Base-by-base conservation (phyloP, 1,140 invertebrate genomes). In the Zaprionus gabonicus region DNA sequence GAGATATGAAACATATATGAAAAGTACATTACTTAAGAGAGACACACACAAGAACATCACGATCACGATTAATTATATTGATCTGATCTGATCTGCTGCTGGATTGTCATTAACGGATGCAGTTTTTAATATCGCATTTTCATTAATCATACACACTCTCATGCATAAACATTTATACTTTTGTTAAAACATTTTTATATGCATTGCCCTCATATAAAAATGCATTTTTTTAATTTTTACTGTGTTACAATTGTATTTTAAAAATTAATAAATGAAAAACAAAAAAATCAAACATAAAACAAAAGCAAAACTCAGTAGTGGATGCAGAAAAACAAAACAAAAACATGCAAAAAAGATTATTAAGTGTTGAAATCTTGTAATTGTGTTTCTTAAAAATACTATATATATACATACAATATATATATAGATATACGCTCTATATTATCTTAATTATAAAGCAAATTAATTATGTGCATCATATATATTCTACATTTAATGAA, bases 241-340 rank as follows among this genome's bases (percentile, higher is more conserved):
- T 88, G 70, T 86, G 84, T 86, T 86, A 84, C 71, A 58, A 71
- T 80, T 86, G 82, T 82, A 83, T 82, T 83, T 80, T 76, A 76
- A 76, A 76, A 76, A 71, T 71, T 64, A 71, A 76, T 70, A 75
- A 75, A 75, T 59, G 28, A 53, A 87, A 82, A 38, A 79, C 63
- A 59, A 68, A 70, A 36, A 76, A 46, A 17, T 46, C 72, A 75
- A 74, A 73, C 9, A 59, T 68, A 70, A 69, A 41, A 69, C 15
- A 49, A 58, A 68, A 20, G 56, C 51, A 71, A 82, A 84, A 85
- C 62, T 68, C 80, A 64, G 71, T 78, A 83, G 78, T 71, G 69
- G 59, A 58, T 76, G 25, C 28, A 63, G 31, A 46, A 66, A 75
- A 55, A 27, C 53, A 55, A 34, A 38, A 49, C 38, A 62, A 62